Evolutionary conservation across 2,888 invertebrate genomes (phyloP).

Genomic region (Xestobium rufovillosum): DNA sequence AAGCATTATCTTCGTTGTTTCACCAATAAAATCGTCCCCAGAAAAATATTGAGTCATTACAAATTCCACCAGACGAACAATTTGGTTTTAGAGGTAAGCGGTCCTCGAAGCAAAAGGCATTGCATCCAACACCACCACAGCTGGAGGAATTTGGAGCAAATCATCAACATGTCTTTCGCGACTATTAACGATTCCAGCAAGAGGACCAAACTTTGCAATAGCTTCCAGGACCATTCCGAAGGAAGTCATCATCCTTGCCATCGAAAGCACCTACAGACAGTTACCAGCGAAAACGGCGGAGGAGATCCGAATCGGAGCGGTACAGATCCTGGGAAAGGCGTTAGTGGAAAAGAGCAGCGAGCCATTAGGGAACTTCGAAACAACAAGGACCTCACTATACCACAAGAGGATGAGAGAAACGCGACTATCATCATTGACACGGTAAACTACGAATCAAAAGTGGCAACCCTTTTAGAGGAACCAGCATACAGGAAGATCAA

Average conservation of each 20-base stretch:
- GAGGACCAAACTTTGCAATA: background rate
- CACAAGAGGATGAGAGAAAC: background rate
- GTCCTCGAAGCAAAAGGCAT: too few relatives aligned
- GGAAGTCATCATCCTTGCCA: background rate
- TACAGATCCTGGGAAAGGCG: background rate
- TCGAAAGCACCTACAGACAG: background rate
- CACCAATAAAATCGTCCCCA: too few relatives aligned
- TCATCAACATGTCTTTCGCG: too few relatives aligned
- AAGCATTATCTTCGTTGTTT: too few relatives aligned
- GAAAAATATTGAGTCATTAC: too few relatives aligned
- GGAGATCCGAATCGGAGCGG: background rate
- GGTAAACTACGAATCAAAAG: background rate
- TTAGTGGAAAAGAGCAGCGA: background rate
- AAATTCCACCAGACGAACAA: too few relatives aligned
- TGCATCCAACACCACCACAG: too few relatives aligned
- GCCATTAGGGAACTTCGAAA: background rate
- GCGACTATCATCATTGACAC: constrained; percentile 1
- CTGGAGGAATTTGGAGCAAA: too few relatives aligned
- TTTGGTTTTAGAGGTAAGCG: too few relatives aligned
- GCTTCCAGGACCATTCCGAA: background rate
- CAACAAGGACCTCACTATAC: background rate
- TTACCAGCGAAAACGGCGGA: background rate
- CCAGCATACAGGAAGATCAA: background rate
- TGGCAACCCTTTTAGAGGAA: background rate
- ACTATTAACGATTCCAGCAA: too few relatives aligned